Base-by-base conservation (phyloP, 30 jellyfish, hydroid and myxozoan genomes). In the Rhopilema esculentum region DNA sequence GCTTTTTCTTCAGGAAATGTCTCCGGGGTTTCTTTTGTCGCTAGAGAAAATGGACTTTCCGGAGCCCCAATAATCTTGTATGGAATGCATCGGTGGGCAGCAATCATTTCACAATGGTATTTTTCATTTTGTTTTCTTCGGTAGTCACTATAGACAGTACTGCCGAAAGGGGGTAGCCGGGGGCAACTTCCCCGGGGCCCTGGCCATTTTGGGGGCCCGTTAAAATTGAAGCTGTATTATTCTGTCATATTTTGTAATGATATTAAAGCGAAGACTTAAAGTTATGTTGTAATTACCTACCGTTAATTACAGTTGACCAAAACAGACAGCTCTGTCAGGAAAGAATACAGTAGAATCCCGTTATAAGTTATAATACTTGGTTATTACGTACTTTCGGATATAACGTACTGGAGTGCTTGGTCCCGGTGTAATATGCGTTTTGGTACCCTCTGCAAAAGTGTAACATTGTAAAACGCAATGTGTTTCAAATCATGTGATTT, bases 131-230 rank as follows among this genome's bases (percentile, higher is more conserved):
- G 79, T 9, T 68, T 68, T 26, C 33, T 68, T 68, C 79, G 33
- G 79, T 68, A 68, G 49, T 68, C 79, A 68, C 33, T 19, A 68
- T 68, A 1, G 49, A 68, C n/a, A 65, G 75, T n/a, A n/a, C n/a
- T n/a, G n/a, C n/a, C n/a, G n/a, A n/a, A n/a, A n/a, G n/a, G n/a
- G n/a, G n/a, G n/a, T n/a, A n/a, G n/a, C n/a, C n/a, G n/a, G n/a
- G n/a, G n/a, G n/a, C n/a, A n/a, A n/a, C n/a, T n/a, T n/a, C n/a
- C n/a, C n/a, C n/a, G n/a, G n/a, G n/a, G 84, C 84, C 84, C 32
- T 28, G 69, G 84, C 84, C 70, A 25, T 73, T 73, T 73, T 72
- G 71, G 84, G 88, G 88, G 77, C 88, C 88, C 28, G 49, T 20
- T 8, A 16, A 77, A 77, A 73, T 73, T 77, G 76, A 77, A 77